These are phyloP conservation scores for Ceratothoa steindachneri DNA, from an alignment of 2,888 invertebrate species.

Conservation along the genomic window DNA sequence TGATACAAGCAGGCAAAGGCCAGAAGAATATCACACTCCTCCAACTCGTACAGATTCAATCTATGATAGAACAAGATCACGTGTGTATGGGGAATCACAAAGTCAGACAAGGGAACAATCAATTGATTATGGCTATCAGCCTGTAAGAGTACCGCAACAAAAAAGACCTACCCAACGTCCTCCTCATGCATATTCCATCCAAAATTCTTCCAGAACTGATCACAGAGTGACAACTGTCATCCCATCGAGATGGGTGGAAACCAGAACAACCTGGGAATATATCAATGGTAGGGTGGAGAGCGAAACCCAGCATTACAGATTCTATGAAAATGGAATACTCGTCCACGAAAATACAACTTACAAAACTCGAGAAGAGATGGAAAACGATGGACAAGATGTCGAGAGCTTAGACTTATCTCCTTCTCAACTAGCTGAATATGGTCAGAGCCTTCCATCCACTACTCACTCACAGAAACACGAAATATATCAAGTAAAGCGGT, in stretches of 20 bases:
- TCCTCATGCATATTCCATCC: not conserved
- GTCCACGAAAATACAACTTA: conserved; percentile 37
- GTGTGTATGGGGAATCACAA: not conserved
- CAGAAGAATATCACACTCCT: not conserved
- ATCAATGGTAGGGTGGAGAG: conserved; percentile 40
- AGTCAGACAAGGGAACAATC: not conserved
- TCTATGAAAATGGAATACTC: conserved; percentile 35
- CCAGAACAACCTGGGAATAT: conserved; percentile 27
- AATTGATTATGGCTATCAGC: not conserved
- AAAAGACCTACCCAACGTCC: not conserved
- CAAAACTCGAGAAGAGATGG: conserved; percentile 27
- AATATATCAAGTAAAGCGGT: conserved; percentile 32
- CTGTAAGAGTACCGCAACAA: not conserved
- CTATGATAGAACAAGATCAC: not conserved
- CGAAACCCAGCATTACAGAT: conserved; percentile 28
- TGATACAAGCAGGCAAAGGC: not conserved
- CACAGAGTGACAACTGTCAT: not conserved
- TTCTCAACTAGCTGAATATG: conserved; percentile 23
- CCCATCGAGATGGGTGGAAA: conserved; percentile 8
- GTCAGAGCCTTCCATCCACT: conserved; percentile 22
- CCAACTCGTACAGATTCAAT: not conserved
- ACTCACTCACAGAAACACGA: conserved; percentile 40
- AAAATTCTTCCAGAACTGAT: not conserved
- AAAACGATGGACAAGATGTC: conserved; percentile 16
- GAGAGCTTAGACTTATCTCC: conserved; percentile 16